Percentiles rank a stretch among this genome's conserved stretches.
phyloP scores from a whole-genome alignment of 37 sponge, comb jelly and placozoan genomes.

The Ephydatia muelleri region DNA sequence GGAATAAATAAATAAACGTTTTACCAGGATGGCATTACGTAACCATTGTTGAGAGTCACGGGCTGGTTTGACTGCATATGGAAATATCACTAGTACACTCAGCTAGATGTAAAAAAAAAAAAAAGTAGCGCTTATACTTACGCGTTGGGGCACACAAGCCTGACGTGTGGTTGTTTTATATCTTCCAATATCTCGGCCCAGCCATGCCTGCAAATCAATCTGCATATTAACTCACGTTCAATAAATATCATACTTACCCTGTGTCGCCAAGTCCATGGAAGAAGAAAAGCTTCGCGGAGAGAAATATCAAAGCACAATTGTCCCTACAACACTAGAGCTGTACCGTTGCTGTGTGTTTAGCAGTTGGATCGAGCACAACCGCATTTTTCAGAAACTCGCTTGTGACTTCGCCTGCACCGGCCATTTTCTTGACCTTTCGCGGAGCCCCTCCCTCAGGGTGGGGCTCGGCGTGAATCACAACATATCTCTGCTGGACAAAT shows the following conservation, averaged over 20 bases:
- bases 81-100: too few species aligned
- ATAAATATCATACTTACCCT: slow-evolving; percentile 43
- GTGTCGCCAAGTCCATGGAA: slow-evolving; percentile 83
- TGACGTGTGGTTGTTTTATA: slow-evolving; percentile 43
- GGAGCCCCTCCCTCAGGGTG: too few species aligned
- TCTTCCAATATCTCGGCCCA: slow-evolving; percentile 50
- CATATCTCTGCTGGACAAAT: too few species aligned
- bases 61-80: too few species aligned
- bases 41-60: slow-evolving; percentile 71
- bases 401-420: slow-evolving; percentile 11
- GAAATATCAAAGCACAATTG: too few species aligned
- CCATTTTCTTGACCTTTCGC: too few species aligned
- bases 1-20: neutral
- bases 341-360: slow-evolving; percentile 73
- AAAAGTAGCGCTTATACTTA: slow-evolving; percentile 45
- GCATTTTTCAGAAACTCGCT: slow-evolving; percentile 46
- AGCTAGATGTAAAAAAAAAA: neutral
- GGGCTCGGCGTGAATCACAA: too few species aligned
- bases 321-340: neutral
- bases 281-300: slow-evolving; percentile 73
- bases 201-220: slow-evolving; percentile 59
- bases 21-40: slow-evolving; percentile 81
- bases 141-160: slow-evolving; percentile 83
- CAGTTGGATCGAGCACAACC: slow-evolving; percentile 18
- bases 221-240: too few species aligned